These are phyloP conservation scores for Orthonychiurus folsomi DNA, from an alignment of 2,888 invertebrate genomes.

Conservation along the genomic window DNA sequence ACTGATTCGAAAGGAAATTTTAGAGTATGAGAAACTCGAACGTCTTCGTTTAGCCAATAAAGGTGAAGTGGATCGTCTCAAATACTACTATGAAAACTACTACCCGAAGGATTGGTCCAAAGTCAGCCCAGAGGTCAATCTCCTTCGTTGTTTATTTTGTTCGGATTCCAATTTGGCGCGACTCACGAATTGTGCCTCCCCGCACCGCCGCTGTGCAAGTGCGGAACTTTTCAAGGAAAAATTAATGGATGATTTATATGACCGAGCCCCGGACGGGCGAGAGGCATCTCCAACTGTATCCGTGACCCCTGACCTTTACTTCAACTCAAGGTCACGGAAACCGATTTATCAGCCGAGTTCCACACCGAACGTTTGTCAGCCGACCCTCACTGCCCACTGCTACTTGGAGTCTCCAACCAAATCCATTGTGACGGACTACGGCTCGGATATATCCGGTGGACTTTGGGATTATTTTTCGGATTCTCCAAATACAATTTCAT, in stretches of 20 bases:
- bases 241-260: conserved; percentile 13
- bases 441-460: conserved; percentile 25
- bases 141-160: conserved; percentile 37
- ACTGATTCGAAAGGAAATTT: conserved; percentile 29
- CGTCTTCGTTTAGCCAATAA: conserved; percentile 58
- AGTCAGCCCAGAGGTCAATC: conserved; percentile 30
- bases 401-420: conserved; percentile 37
- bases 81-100: conserved; percentile 61
- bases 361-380: conserved; percentile 39
- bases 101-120: conserved; percentile 20
- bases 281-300: conserved; percentile 34
- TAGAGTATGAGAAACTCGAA: conserved; percentile 36
- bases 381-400: conserved; percentile 39
- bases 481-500: conserved; percentile 15
- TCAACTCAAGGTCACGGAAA: conserved; percentile 33
- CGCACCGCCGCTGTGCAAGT: conserved; percentile 32
- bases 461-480: conserved; percentile 30
- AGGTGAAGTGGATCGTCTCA: conserved; percentile 69
- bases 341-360: conserved; percentile 39
- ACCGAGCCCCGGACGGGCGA: conserved; percentile 32
- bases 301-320: conserved; percentile 34
- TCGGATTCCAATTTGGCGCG: conserved; percentile 39
- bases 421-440: conserved; percentile 26
- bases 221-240: conserved; percentile 38
- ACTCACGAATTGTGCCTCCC: conserved; percentile 28